A percentile compares a stretch with the other conserved stretches of the same genome.
Evolutionary conservation across 1,140 invertebrate species (phyloP).

Genomic region (Oscheius sp.): DNA sequence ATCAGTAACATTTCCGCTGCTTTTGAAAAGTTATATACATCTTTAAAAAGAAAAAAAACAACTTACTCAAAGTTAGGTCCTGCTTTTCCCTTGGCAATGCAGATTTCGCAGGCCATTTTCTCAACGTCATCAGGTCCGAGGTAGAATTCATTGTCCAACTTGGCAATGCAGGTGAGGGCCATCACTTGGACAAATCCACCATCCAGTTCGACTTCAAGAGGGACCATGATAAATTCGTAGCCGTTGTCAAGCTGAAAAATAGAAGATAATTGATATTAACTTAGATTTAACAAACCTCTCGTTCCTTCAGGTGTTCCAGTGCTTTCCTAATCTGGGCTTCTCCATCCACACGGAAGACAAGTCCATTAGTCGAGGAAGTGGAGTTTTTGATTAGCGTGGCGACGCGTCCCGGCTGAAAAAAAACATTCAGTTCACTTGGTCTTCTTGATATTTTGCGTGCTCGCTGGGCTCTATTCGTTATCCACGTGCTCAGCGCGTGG

Average conservation of each 20-base stretch:
- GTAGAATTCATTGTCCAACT: constrained; percentile 11
- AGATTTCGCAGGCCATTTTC: constrained; percentile 27
- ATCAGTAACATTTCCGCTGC: too few relatives aligned
- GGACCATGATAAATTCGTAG: constrained; percentile 22
- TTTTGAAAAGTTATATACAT: too few relatives aligned
- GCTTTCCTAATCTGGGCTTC: constrained; percentile 7
- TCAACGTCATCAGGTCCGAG: constrained; percentile 21
- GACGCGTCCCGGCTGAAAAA: constrained; percentile 30
- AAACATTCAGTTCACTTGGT: not conserved
- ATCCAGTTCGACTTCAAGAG: constrained; percentile 6
- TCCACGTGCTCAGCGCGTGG: not conserved
- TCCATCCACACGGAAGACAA: constrained; percentile 32
- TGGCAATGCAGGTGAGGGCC: constrained; percentile 30
- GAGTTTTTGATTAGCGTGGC: constrained; percentile 22
- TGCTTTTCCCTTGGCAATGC: constrained; percentile 20
- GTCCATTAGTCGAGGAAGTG: constrained; percentile 17
- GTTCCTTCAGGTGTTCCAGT: constrained; percentile 17
- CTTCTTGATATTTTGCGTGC: not conserved
- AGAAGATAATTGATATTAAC: not conserved
- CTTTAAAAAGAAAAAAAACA: not conserved
- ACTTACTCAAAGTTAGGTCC: constrained; percentile 34
- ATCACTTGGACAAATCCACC: not conserved
- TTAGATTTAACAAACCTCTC: constrained; percentile 4
- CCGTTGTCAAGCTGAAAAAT: constrained; percentile 31
- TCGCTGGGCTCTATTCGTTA: not conserved